phyloP scores from a whole-genome alignment of 1,140 invertebrate species.

The Geopemphigus sp. region DNA sequence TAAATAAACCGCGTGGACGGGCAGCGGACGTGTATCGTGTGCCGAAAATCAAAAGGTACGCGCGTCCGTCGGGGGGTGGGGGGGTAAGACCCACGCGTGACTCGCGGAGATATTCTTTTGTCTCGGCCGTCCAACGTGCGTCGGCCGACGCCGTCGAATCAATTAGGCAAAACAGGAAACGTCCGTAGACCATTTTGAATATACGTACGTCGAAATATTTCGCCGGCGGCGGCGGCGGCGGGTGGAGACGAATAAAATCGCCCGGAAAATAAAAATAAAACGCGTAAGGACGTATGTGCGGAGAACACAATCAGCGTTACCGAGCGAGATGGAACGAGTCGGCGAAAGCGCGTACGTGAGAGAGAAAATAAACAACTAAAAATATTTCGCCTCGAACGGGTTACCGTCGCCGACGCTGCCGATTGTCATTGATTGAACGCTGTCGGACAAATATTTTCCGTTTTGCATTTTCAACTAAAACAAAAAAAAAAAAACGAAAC shows the following conservation, averaged over 20 bases:
- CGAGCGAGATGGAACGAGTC: background rate
- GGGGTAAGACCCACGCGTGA: too few relatives aligned
- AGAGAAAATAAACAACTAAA: too few relatives aligned
- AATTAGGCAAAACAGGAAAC: slow-evolving; percentile 49
- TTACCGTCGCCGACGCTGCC: background rate
- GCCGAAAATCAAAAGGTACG: too few relatives aligned
- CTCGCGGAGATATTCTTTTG: slow-evolving; percentile 42
- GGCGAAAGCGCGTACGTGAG: slow-evolving; percentile 7
- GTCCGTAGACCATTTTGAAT: slow-evolving; percentile 46
- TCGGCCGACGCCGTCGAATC: slow-evolving; percentile 43
- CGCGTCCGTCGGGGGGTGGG: too few relatives aligned
- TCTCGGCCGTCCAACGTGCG: slow-evolving; percentile 16
- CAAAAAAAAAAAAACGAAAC: slow-evolving; percentile 11
- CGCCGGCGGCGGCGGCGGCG: too few relatives aligned
- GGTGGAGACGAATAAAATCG: too few relatives aligned
- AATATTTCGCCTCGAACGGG: slow-evolving; percentile 42
- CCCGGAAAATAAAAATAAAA: slow-evolving; percentile 5
- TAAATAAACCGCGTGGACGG: too few relatives aligned
- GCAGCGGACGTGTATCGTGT: too few relatives aligned
- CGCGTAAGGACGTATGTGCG: background rate
- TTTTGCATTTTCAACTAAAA: slow-evolving; percentile 41
- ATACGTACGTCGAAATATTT: slow-evolving; percentile 22
- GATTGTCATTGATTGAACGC: slow-evolving; percentile 37
- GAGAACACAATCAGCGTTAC: background rate
- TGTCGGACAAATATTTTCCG: slow-evolving; percentile 43